Conservation (phyloP, 2,797 vertebrate species). For the Sebastes reedi region DNA sequence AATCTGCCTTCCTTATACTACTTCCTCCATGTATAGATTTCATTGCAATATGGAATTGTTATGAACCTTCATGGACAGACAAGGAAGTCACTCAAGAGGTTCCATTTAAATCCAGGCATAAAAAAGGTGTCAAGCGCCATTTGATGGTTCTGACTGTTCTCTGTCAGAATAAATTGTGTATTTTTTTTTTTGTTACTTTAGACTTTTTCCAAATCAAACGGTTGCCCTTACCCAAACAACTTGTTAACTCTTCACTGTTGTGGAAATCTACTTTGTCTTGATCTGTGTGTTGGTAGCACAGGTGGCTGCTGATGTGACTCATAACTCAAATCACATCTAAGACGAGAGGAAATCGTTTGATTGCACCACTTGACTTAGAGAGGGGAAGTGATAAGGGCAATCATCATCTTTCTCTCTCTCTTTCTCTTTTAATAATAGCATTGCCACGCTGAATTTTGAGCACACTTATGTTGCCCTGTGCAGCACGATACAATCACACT, state of each 20-base stretch:
- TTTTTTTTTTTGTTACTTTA: neutral
- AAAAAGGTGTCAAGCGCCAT: neutral
- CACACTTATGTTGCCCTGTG: conserved; percentile 32
- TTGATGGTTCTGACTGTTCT: neutral
- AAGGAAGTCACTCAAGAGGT: neutral
- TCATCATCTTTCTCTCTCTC: neutral
- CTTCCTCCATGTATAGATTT: neutral
- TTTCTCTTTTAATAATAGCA: conserved; percentile 23
- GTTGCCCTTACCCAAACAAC: neutral
- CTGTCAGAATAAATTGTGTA: neutral
- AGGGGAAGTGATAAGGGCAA: conserved; percentile 17
- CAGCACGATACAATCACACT: conserved; percentile 47
- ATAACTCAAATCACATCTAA: conserved; percentile 25
- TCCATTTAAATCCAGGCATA: neutral
- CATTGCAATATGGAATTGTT: neutral
- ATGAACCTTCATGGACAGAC: neutral
- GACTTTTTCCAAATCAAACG: neutral
- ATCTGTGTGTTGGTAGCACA: neutral
- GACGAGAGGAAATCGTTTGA: conserved; percentile 40
- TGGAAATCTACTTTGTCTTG: conserved; percentile 2
- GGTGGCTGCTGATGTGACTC: conserved; percentile 13
- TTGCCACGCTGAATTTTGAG: conserved; percentile 36
- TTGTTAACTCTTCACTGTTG: neutral
- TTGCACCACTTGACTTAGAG: conserved; percentile 46
- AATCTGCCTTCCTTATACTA: neutral